Conservation (phyloP, 2,888 invertebrate genomes). For the Drosophila tripunctata region DNA sequence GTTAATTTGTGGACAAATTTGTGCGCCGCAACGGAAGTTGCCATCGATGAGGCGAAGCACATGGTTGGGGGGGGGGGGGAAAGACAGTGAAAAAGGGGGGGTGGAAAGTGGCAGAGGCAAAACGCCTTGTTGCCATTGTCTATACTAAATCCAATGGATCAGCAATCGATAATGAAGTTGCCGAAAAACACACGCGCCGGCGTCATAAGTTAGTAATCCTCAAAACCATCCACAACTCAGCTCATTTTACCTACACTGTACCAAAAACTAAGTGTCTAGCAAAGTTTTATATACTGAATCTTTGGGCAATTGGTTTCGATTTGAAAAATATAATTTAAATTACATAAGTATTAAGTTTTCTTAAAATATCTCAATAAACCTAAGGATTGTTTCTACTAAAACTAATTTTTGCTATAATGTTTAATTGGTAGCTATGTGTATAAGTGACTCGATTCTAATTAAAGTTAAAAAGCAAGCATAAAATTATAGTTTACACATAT, state of each 20-base stretch:
- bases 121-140: conserved; percentile 60
- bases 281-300: too few species aligned
- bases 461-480: too few species aligned
- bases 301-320: too few species aligned
- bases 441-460: too few species aligned
- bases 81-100: neutral
- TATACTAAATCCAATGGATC: conserved; percentile 72
- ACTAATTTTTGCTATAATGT: too few species aligned
- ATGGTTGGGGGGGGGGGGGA: neutral
- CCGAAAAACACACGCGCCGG: conserved; percentile 68
- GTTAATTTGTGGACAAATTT: conserved; percentile 80
- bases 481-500: too few species aligned
- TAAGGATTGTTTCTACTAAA: too few species aligned
- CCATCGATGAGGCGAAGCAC: neutral
- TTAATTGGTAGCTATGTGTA: too few species aligned
- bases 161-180: conserved; percentile 79
- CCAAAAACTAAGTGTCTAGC: too few species aligned
- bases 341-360: too few species aligned
- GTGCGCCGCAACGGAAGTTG: conserved; percentile 69
- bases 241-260: neutral
- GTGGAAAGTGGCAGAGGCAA: neutral
- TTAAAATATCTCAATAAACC: too few species aligned
- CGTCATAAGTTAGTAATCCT: conserved; percentile 63
- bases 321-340: too few species aligned
- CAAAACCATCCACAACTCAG: neutral